Conservation (phyloP, 2,797 vertebrate genomes). For the Crypturellus tataupa region DNA sequence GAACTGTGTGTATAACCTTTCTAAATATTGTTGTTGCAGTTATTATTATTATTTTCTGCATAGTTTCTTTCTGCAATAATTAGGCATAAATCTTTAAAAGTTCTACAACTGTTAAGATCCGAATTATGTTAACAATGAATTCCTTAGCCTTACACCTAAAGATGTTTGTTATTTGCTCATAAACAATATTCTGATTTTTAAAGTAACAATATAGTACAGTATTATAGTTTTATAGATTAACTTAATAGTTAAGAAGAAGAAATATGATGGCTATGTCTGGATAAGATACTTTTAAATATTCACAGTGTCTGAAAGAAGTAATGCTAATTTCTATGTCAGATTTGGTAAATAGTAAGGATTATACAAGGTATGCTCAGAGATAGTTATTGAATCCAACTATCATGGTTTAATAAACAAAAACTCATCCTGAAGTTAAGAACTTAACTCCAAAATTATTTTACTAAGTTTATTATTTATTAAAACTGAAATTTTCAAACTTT, state of each 20-base stretch:
- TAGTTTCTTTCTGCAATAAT: not conserved
- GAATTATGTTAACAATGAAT: not conserved
- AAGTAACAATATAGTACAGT: not conserved
- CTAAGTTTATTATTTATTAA: not conserved
- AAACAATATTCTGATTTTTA: not conserved
- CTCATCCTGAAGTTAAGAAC: not conserved
- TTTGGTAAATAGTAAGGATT: not conserved
- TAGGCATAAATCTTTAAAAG: not conserved
- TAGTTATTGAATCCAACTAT: not conserved
- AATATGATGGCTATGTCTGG: not conserved
- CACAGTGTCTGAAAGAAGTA: not conserved
- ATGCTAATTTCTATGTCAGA: not conserved
- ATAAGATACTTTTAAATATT: not conserved
- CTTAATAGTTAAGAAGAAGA: not conserved
- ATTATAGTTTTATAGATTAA: not conserved
- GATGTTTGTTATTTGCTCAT: not conserved
- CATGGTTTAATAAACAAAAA: not conserved
- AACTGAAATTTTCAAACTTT: not conserved
- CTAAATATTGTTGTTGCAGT: not conserved
- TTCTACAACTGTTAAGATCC: not conserved
- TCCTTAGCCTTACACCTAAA: not conserved
- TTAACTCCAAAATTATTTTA: not conserved
- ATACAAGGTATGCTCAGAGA: not conserved
- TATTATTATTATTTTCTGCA: not conserved
- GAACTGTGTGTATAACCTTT: not conserved